A percentile compares a stretch with the other conserved stretches of the same genome.
Conservation (phyloP, 2,888 invertebrate genomes). For the Dynastes grantii region DNA sequence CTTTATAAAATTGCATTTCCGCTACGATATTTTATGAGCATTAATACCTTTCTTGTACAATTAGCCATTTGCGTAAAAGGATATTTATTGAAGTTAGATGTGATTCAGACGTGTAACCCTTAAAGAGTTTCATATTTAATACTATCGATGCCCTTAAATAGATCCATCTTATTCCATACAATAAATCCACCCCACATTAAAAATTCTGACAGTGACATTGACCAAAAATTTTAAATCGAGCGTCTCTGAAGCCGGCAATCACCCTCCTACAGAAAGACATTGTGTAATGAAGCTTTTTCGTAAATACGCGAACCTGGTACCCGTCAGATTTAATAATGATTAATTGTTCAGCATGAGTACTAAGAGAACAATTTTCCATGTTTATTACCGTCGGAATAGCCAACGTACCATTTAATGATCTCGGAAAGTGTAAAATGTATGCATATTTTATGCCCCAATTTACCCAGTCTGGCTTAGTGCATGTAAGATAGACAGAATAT, state of each 20-base stretch:
- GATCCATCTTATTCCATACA: neutral
- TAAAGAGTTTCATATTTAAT: no score
- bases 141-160: conserved; percentile 12
- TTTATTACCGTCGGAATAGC: conserved; percentile 55
- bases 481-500: neutral
- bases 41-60: no score
- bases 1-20: neutral
- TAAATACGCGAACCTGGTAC: conserved; percentile 18
- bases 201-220: conserved; percentile 12
- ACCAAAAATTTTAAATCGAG: conserved; percentile 24
- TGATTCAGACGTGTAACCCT: no score
- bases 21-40: no score
- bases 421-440: conserved; percentile 55
- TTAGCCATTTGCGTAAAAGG: no score
- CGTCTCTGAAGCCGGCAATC: conserved; percentile 24
- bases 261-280: neutral
- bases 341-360: conserved; percentile 38
- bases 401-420: conserved; percentile 56
- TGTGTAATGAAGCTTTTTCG: conserved; percentile 28
- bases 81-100: no score
- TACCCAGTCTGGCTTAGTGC: neutral
- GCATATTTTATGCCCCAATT: conserved; percentile 54
- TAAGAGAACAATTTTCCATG: conserved; percentile 54
- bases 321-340: conserved; percentile 43
- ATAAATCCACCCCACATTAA: conserved; percentile 35